phyloP scores from a whole-genome alignment of 2,888 invertebrate species.

The Leptinotarsa haldemani region DNA sequence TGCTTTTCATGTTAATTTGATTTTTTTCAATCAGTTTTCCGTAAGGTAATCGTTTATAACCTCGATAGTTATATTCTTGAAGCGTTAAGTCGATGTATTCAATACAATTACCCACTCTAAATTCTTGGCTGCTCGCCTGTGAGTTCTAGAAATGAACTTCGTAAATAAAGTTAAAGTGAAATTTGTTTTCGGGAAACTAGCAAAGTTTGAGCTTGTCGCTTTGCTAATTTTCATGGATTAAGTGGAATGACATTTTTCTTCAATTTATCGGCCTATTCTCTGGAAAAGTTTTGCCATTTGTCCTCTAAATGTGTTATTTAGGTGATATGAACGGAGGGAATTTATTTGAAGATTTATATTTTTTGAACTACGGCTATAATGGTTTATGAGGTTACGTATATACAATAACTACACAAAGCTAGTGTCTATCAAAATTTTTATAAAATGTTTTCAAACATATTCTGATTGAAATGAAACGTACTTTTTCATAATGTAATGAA shows the following conservation, averaged over 20 bases:
- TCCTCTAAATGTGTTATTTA: conserved; percentile 18
- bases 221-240: conserved; percentile 46
- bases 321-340: background rate
- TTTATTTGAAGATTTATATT: background rate
- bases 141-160: conserved; percentile 43
- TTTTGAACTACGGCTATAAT: background rate
- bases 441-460: too few relatives aligned
- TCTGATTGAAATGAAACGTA: too few relatives aligned
- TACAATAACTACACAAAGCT: too few relatives aligned
- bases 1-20: background rate
- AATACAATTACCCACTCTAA: conserved; percentile 13
- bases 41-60: too few relatives aligned
- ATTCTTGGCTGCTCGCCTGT: conserved; percentile 13
- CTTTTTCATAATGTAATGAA: too few relatives aligned
- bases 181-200: conserved; percentile 51
- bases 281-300: conserved; percentile 23
- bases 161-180: conserved; percentile 51
- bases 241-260: conserved; percentile 36
- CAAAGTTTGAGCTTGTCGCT: conserved; percentile 50
- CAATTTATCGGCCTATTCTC: conserved; percentile 34
- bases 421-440: too few relatives aligned
- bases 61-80: background rate
- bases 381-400: too few relatives aligned
- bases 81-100: background rate
- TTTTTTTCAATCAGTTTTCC: too few relatives aligned